phyloP scores from a whole-genome alignment of 1,140 invertebrate genomes.

The Lucilia sericata region DNA sequence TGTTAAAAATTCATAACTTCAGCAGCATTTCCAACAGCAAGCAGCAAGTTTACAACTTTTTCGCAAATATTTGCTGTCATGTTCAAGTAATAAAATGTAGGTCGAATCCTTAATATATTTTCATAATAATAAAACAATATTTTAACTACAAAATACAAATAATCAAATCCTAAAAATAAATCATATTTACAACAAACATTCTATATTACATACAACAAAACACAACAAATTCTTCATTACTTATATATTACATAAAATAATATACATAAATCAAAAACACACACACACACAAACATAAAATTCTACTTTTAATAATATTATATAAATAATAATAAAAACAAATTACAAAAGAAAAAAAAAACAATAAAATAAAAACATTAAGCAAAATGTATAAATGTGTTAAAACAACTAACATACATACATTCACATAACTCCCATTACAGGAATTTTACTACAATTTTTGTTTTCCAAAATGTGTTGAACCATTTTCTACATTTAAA shows the following conservation, averaged over 20 bases:
- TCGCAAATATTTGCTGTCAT: not conserved
- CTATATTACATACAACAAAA: not conserved
- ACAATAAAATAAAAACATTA: not conserved
- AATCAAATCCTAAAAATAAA: not conserved
- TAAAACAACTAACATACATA: not conserved
- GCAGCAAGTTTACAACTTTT: not conserved
- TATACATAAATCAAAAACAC: not conserved
- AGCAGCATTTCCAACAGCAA: not conserved
- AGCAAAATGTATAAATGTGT: too few relatives aligned
- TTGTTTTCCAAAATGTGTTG: constrained; percentile 8
- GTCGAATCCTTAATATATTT: not conserved
- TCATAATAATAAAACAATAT: not conserved
- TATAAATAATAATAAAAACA: too few relatives aligned
- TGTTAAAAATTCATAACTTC: not conserved
- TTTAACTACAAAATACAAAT: not conserved
- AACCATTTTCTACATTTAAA: not conserved
- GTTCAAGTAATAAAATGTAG: not conserved
- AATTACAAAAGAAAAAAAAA: not conserved
- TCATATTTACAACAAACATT: not conserved
- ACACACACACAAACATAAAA: not conserved
- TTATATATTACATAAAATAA: not conserved
- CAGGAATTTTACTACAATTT: not conserved
- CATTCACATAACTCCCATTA: not conserved
- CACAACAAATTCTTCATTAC: not conserved
- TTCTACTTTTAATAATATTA: too few relatives aligned